Conservation (phyloP, 2,797 vertebrate genomes). For the Scyliorhinus canicula region DNA sequence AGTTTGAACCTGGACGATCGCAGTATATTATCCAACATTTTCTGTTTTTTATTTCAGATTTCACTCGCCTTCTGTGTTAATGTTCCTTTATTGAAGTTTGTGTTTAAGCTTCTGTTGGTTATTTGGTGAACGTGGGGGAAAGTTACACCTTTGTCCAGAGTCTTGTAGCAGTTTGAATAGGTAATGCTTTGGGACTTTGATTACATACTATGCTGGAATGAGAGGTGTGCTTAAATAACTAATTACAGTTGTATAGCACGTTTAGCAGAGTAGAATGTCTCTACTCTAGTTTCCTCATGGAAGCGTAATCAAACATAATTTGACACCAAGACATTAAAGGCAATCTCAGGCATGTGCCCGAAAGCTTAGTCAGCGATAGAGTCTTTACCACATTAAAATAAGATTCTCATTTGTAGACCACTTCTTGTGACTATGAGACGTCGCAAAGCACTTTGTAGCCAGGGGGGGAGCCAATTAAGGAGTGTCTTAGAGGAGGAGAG, state of each 20-base stretch:
- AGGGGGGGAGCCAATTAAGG: not conserved
- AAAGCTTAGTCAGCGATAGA: not conserved
- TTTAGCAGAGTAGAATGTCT: not conserved
- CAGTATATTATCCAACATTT: not conserved
- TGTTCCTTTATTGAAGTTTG: not conserved
- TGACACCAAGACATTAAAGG: not conserved
- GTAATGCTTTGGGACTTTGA: not conserved
- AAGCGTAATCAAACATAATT: not conserved
- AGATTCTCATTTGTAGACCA: not conserved
- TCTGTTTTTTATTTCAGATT: not conserved
- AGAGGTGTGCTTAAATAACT: not conserved
- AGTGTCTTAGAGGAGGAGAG: not conserved
- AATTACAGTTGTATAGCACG: not conserved
- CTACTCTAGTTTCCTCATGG: not conserved
- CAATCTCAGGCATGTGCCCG: not conserved
- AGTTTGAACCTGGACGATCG: not conserved
- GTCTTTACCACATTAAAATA: not conserved
- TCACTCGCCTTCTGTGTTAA: not conserved
- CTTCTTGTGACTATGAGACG: not conserved
- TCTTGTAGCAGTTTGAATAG: not conserved
- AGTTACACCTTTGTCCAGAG: not conserved
- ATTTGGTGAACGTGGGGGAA: not conserved
- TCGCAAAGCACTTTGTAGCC: not conserved
- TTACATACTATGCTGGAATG: not conserved
- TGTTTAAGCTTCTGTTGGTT: not conserved